These are phyloP conservation scores for Amblyteles armatorius DNA, from an alignment of 2,888 invertebrate genomes.

Conservation along the genomic window DNA sequence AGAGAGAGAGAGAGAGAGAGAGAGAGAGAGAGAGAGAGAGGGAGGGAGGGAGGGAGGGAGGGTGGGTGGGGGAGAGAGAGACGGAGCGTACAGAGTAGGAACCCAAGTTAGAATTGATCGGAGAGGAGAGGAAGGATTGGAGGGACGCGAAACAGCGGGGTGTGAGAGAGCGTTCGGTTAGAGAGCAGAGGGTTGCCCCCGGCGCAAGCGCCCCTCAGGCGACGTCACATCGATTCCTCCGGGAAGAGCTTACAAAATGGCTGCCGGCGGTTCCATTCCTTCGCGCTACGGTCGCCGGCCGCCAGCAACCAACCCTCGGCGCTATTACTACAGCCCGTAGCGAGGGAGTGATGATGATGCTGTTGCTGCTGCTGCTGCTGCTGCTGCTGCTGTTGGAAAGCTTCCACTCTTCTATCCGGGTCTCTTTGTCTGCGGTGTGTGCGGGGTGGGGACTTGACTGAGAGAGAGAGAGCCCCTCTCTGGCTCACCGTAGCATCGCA, in stretches of 20 bases:
- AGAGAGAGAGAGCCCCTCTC: slow-evolving; percentile 29
- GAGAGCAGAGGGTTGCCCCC: slow-evolving; percentile 79
- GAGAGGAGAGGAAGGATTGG: slow-evolving; percentile 76
- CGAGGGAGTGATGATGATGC: slow-evolving; percentile 58
- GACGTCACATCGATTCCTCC: slow-evolving; percentile 85
- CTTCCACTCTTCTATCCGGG: slow-evolving; percentile 76
- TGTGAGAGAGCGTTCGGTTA: slow-evolving; percentile 74
- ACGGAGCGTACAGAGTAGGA: slow-evolving; percentile 55
- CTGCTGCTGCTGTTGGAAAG: not conserved
- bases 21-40: slow-evolving; percentile 27
- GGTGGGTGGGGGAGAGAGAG: slow-evolving; percentile 69
- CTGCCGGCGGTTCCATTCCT: slow-evolving; percentile 83
- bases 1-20: slow-evolving; percentile 62
- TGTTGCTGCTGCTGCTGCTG: not conserved
- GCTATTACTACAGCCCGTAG: slow-evolving; percentile 72
- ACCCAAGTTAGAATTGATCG: slow-evolving; percentile 76
- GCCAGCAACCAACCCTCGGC: slow-evolving; percentile 64
- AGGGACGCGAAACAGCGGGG: slow-evolving; percentile 39
- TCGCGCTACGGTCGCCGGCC: slow-evolving; percentile 68
- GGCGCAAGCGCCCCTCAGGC: slow-evolving; percentile 85
- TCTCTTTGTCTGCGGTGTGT: slow-evolving; percentile 80
- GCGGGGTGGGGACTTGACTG: slow-evolving; percentile 49
- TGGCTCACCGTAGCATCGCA: slow-evolving; percentile 3
- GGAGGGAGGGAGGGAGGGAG: slow-evolving; percentile 28
- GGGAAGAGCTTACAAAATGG: slow-evolving; percentile 85